Conservation (phyloP, 2,113 vertebrate species). For the Alethe castanea region DNA sequence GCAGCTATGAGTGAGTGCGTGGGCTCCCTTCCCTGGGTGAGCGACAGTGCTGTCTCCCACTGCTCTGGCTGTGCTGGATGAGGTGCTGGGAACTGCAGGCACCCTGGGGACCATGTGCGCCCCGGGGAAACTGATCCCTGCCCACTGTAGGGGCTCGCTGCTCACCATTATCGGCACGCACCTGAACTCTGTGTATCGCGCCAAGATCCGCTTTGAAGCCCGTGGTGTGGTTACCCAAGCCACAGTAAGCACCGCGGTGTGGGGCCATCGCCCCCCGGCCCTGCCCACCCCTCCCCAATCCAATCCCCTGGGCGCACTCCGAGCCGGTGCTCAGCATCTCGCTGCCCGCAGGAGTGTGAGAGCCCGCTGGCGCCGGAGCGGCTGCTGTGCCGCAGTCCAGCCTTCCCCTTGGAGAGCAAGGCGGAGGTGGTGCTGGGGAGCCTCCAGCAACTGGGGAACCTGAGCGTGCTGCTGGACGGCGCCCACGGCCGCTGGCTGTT, state of each 20-base stretch:
- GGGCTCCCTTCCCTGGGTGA: not conserved
- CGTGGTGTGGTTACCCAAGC: not conserved
- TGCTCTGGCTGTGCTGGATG: not conserved
- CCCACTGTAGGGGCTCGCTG: slow-evolving; percentile 75
- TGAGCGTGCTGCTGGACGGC: slow-evolving; percentile 84
- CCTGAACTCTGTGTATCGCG: slow-evolving; percentile 83
- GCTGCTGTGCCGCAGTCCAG: slow-evolving; percentile 80
- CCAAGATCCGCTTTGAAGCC: slow-evolving; percentile 38
- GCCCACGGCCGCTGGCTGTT: slow-evolving; percentile 63
- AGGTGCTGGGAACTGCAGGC: not conserved
- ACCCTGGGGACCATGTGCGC: not conserved
- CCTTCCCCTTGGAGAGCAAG: slow-evolving; percentile 71
- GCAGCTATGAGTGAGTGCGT: slow-evolving; percentile 77
- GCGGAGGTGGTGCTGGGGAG: slow-evolving; percentile 70
- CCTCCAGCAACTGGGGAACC: slow-evolving; percentile 71
- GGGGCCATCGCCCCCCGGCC: accelerated
- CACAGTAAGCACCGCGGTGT: not conserved
- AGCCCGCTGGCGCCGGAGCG: slow-evolving; percentile 30
- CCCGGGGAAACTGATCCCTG: not conserved
- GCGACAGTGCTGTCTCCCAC: not conserved
- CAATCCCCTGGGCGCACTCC: accelerated
- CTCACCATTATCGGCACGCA: slow-evolving; percentile 83
- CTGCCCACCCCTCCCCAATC: not conserved
- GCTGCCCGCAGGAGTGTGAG: slow-evolving; percentile 72
- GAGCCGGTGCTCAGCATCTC: not conserved